phyloP scores from a whole-genome alignment of 2,797 vertebrate species.

The Potorous gilbertii region DNA sequence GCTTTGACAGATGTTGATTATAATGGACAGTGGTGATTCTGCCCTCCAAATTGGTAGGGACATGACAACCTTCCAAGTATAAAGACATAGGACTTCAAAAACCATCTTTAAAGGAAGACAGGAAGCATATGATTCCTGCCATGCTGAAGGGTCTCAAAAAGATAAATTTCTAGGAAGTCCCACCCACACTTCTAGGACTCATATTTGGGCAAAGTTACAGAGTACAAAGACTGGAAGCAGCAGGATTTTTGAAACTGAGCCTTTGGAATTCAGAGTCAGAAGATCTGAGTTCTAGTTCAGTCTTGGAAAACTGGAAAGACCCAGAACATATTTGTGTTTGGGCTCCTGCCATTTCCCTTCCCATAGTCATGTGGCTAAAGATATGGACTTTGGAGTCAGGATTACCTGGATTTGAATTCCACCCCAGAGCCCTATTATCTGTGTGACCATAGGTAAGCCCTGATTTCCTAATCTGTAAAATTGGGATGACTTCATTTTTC shows the following conservation, averaged over 20 bases:
- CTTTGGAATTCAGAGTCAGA: not conserved
- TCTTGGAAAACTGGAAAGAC: not conserved
- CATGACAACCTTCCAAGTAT: constrained; percentile 80
- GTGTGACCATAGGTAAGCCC: not conserved
- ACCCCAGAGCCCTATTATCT: not conserved
- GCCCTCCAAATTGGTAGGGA: constrained; percentile 72
- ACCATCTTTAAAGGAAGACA: constrained; percentile 80
- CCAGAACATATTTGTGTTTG: not conserved
- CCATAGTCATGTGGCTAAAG: not conserved
- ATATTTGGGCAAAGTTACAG: not conserved
- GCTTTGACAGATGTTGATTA: constrained; percentile 80
- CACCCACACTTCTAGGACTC: not conserved
- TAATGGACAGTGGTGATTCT: constrained; percentile 75
- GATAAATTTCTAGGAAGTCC: constrained; percentile 51
- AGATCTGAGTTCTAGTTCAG: not conserved
- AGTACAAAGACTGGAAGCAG: not conserved
- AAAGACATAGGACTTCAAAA: constrained; percentile 78
- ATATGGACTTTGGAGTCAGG: not conserved
- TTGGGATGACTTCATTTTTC: not conserved
- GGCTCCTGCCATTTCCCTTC: not conserved
- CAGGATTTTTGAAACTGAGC: not conserved
- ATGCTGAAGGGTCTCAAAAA: constrained; percentile 69
- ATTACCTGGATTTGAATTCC: not conserved
- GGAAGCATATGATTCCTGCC: constrained; percentile 75
- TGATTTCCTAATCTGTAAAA: not conserved